These are phyloP conservation scores for Cladopsammia gracilis DNA, from an alignment of 64 coral and sea anemone genomes.

Conservation along the genomic window DNA sequence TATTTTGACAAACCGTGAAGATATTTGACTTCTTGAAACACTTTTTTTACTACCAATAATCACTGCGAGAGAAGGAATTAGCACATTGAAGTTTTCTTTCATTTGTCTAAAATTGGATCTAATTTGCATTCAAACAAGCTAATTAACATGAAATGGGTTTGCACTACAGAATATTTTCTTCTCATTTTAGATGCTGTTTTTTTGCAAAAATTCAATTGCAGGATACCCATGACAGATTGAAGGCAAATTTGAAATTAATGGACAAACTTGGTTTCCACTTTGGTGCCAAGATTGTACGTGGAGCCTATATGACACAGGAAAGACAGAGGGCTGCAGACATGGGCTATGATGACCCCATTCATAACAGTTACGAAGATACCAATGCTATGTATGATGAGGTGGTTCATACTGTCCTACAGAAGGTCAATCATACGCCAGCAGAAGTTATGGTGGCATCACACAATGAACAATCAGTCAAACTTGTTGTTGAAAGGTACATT, in stretches of 20 bases:
- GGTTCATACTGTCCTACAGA: conserved; percentile 66
- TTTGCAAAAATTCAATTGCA: conserved; percentile 11
- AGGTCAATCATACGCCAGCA: conserved; percentile 66
- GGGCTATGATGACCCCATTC: conserved; percentile 87
- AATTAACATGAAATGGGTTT: too few relatives aligned
- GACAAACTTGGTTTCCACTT: conserved; percentile 82
- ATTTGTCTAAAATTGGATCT: too few relatives aligned
- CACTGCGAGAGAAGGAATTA: too few relatives aligned
- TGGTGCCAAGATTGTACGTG: conserved; percentile 93
- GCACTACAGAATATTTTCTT: too few relatives aligned
- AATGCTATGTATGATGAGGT: conserved; percentile 72
- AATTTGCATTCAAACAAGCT: too few relatives aligned
- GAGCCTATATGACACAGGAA: conserved; percentile 89
- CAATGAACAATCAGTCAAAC: conserved; percentile 87
- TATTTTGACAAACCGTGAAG: too few relatives aligned
- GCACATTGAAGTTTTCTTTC: too few relatives aligned
- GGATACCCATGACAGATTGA: conserved; percentile 83
- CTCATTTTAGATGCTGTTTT: not conserved
- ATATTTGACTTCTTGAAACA: too few relatives aligned
- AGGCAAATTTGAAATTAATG: conserved; percentile 78
- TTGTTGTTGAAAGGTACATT: conserved; percentile 72
- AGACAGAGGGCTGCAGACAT: conserved; percentile 58
- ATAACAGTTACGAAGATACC: conserved; percentile 81
- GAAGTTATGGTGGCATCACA: conserved; percentile 97
- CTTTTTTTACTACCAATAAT: too few relatives aligned